These are phyloP conservation scores for Limulus polyphemus DNA, from an alignment of 2,888 invertebrate species.

Conservation along the genomic window DNA sequence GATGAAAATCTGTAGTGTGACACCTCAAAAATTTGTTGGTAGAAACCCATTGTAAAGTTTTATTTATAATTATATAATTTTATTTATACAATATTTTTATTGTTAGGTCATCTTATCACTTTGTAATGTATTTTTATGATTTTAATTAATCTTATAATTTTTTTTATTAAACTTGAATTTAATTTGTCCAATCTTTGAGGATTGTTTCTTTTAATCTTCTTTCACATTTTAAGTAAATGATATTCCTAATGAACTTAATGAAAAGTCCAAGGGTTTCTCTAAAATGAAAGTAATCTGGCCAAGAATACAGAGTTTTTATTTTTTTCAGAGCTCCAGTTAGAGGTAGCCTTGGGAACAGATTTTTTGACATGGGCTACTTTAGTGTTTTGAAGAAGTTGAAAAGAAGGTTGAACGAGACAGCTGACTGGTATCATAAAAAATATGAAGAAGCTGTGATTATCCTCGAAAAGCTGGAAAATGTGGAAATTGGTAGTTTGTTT, in stretches of 20 bases:
- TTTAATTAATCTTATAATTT: not conserved
- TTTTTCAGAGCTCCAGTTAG: conserved; percentile 41
- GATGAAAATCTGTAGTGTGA: too few species aligned
- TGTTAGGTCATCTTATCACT: too few species aligned
- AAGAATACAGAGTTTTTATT: not conserved
- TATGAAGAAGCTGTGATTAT: not conserved
- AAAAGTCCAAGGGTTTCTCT: too few species aligned
- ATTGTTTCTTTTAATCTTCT: not conserved
- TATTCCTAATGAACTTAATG: too few species aligned
- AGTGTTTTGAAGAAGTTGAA: conserved; percentile 56
- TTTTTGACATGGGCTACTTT: conserved; percentile 56
- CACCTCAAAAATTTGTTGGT: too few species aligned
- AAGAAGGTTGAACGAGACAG: conserved; percentile 51
- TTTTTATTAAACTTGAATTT: conserved; percentile 2
- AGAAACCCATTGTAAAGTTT: too few species aligned
- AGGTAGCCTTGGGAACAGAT: conserved; percentile 57
- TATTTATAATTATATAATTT: too few species aligned
- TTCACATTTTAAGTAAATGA: not conserved
- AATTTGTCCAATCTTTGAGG: not conserved
- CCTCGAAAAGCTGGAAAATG: not conserved
- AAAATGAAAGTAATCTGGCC: too few species aligned
- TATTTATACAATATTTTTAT: too few species aligned
- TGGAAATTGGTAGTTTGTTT: not conserved
- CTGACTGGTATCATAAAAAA: conserved; percentile 34
- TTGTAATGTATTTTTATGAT: too few species aligned